A percentile compares a stretch with the other conserved stretches of the same genome.
Conservation (phyloP, 2,888 invertebrate genomes). For the Papilio elwesi region DNA sequence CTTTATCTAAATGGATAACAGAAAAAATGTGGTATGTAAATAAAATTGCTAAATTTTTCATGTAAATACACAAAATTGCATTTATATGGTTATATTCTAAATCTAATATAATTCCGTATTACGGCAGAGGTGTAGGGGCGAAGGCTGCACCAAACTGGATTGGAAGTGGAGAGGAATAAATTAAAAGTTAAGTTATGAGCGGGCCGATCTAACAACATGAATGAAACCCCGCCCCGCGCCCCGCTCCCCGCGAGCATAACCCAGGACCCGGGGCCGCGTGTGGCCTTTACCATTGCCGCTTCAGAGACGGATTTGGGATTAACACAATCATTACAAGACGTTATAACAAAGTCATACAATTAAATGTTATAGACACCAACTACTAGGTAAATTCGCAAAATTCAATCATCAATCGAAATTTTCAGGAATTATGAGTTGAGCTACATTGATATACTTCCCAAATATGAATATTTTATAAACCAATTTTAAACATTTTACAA, state of each 20-base stretch:
- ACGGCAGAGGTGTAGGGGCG: constrained; percentile 61
- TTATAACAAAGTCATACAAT: too few relatives aligned
- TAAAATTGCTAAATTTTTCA: constrained; percentile 31
- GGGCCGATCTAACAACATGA: constrained; percentile 83
- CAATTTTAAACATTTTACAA: too few relatives aligned
- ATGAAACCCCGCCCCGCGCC: constrained; percentile 73
- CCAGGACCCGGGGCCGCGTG: constrained; percentile 67
- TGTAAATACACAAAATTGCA: constrained; percentile 31
- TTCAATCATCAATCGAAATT: too few relatives aligned
- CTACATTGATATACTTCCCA: too few relatives aligned
- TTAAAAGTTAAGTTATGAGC: constrained; percentile 83
- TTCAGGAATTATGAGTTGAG: too few relatives aligned
- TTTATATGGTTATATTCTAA: constrained; percentile 43
- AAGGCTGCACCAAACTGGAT: constrained; percentile 70
- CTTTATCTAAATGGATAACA: too few relatives aligned
- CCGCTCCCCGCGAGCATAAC: constrained; percentile 51
- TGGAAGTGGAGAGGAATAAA: constrained; percentile 75
- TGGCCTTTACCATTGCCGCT: constrained; percentile 71
- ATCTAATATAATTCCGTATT: constrained; percentile 62
- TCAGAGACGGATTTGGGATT: constrained; percentile 64
- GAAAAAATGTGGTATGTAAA: too few relatives aligned
- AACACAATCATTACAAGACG: neutral
- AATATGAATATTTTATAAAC: too few relatives aligned
- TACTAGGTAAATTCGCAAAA: too few relatives aligned
- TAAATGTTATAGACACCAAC: too few relatives aligned